These are phyloP conservation scores for Lontra canadensis DNA, from an alignment of 2,113 vertebrate species.

Conservation along the genomic window DNA sequence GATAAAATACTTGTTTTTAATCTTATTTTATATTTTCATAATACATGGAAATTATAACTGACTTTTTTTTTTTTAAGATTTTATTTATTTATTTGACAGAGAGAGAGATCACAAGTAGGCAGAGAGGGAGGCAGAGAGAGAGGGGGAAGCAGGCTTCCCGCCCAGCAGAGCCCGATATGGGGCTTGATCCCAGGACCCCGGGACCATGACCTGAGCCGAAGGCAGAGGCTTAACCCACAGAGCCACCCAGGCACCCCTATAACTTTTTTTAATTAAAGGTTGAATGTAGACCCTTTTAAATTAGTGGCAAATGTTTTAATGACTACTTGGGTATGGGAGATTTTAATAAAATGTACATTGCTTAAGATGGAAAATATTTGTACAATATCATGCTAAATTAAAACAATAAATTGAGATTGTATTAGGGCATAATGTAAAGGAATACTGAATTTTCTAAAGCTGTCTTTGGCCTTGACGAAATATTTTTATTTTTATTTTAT, in stretches of 20 bases:
- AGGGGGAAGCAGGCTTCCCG: too few species aligned
- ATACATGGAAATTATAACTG: slow-evolving; percentile 31
- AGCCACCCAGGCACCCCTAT: too few species aligned
- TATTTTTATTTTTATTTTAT: not conserved
- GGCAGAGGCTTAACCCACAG: too few species aligned
- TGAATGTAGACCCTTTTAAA: not conserved
- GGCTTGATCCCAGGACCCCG: too few species aligned
- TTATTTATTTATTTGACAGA: too few species aligned
- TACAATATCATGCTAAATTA: not conserved
- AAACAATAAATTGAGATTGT: not conserved
- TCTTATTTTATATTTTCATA: slow-evolving; percentile 24
- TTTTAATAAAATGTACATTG: not conserved
- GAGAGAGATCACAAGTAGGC: too few species aligned
- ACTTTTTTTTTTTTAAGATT: too few species aligned
- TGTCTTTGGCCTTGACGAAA: not conserved
- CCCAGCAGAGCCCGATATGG: too few species aligned
- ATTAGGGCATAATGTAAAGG: not conserved
- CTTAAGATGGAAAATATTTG: not conserved
- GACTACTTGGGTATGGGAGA: not conserved
- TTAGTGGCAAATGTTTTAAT: not conserved
- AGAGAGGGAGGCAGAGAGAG: too few species aligned
- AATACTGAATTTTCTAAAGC: not conserved
- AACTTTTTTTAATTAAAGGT: slow-evolving; percentile 32
- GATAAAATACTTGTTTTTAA: not conserved
- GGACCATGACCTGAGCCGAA: too few species aligned